Conservation (phyloP, 2,888 invertebrate species). For the Coronaproctus castanopsis region DNA sequence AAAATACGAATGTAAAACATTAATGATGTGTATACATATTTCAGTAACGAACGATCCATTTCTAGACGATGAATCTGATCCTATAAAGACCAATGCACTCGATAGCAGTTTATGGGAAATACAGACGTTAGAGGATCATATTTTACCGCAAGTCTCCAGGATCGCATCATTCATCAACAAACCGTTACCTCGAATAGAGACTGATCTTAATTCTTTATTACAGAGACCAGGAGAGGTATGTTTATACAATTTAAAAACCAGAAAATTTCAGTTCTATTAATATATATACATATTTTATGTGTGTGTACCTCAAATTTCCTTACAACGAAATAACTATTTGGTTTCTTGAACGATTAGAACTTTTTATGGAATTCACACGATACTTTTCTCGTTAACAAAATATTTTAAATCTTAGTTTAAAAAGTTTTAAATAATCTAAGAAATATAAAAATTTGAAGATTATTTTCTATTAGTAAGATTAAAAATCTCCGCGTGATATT, state of each 20-base stretch:
- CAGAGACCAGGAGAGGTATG: conserved; percentile 39
- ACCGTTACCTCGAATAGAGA: conserved; percentile 43
- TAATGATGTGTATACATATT: too few species aligned
- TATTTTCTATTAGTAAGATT: too few species aligned
- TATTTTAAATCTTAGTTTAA: too few species aligned
- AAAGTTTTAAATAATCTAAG: too few species aligned
- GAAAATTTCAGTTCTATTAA: conserved; percentile 14
- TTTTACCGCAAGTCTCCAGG: conserved; percentile 45
- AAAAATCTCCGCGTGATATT: too few species aligned
- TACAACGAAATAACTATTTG: too few species aligned
- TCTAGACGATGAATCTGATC: conserved; percentile 59
- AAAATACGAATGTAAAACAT: too few species aligned
- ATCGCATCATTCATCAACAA: conserved; percentile 51
- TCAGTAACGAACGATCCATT: conserved; percentile 49
- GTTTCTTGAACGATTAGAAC: too few species aligned
- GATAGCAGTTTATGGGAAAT: conserved; percentile 89
- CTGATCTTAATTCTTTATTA: conserved; percentile 42
- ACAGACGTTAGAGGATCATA: conserved; percentile 50
- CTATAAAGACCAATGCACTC: conserved; percentile 55
- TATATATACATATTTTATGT: conserved; percentile 11
- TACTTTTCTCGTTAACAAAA: too few species aligned
- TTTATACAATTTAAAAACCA: conserved; percentile 11
- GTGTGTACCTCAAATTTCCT: conserved; percentile 5
- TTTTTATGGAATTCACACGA: too few species aligned
- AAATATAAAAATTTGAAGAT: too few species aligned